Evolutionary conservation across 2,888 invertebrate species (phyloP), one percentile per base, ranked within the genome.

Genomic region (Drosophila leonis): DNA sequence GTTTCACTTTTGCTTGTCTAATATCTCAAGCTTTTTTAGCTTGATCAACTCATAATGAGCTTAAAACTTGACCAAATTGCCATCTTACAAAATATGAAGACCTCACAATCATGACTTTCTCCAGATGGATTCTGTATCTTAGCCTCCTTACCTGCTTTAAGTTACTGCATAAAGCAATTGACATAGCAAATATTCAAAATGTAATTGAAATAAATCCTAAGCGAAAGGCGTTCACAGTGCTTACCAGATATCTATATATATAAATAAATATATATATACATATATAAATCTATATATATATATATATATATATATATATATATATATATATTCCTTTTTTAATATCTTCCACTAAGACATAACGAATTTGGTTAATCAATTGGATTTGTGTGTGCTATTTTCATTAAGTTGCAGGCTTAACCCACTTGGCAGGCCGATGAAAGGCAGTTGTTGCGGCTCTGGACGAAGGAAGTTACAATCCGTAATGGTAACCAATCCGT

Each of bases 401-500:
- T 70, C 71, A 76, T 75, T 80, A 76, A 79, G 61, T 79, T 55
- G 39, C 35, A 39, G 54, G 51, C 74, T 66, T 66, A 75, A 33
- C 44, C 52, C 57, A 72, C 57, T 64, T 70, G 56, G 41, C 55
- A 29, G 20, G 51, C 44, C 70, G 24, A 52, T 42, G 35, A 57
- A 35, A 41, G 39, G 29, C 46, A 37, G 29, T 60, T 62, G 57
- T 66, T 59, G 55, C 42, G 68, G 68, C 60, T 51, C 39, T 59
- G 44, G 62, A 10, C 10, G 52, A 61, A 64, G 71, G 63, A 77
- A 80, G 70, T 63, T 70, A 61, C 56, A 66, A 64, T 70, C 65
- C 76, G 61, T 71, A 76, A 80, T 80, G 64, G 72, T 76, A 78
- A 78, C 66, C 77, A 78, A 78, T 80, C 64, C 77, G 54, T 71